Percentiles rank a stretch among this genome's conserved stretches.
phyloP scores from a whole-genome alignment of 2,888 invertebrate genomes.

The Archaeoteleia sp. region DNA sequence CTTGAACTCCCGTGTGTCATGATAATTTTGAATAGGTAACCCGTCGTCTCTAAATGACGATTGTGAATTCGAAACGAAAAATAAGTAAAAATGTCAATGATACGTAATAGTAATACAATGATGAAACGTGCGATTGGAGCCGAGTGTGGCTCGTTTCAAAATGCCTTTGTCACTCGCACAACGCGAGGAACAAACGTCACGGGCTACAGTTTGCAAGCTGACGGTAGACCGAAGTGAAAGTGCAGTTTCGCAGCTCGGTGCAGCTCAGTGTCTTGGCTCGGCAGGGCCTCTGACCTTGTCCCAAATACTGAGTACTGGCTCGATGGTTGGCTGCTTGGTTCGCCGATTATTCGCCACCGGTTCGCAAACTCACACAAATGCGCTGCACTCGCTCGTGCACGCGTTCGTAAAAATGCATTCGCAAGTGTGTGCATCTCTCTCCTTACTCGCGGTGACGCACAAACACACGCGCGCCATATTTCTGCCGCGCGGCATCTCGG shows the following conservation, averaged over 20 bases:
- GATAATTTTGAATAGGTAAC: too few species aligned
- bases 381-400: slow-evolving; percentile 40
- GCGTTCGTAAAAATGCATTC: slow-evolving; percentile 23
- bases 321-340: slow-evolving; percentile 57
- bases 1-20: too few species aligned
- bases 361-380: slow-evolving; percentile 50
- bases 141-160: not conserved
- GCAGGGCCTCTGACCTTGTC: slow-evolving; percentile 75
- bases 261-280: slow-evolving; percentile 64
- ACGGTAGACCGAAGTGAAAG: slow-evolving; percentile 68
- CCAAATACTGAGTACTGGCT: slow-evolving; percentile 72
- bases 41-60: too few species aligned
- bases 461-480: slow-evolving; percentile 32
- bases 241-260: slow-evolving; percentile 64
- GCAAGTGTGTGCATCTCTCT: slow-evolving; percentile 22
- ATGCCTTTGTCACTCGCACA: not conserved
- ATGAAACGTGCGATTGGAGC: not conserved
- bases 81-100: too few species aligned
- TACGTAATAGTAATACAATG: not conserved
- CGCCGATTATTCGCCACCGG: slow-evolving; percentile 58
- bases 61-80: too few species aligned
- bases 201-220: slow-evolving; percentile 48
- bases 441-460: slow-evolving; percentile 18
- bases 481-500: slow-evolving; percentile 22
- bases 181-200: slow-evolving; percentile 39